Evolutionary conservation across 2,888 invertebrate genomes (phyloP), one percentile per base, ranked within the genome.

Genomic region (Zygothrica quintamaculata): DNA sequence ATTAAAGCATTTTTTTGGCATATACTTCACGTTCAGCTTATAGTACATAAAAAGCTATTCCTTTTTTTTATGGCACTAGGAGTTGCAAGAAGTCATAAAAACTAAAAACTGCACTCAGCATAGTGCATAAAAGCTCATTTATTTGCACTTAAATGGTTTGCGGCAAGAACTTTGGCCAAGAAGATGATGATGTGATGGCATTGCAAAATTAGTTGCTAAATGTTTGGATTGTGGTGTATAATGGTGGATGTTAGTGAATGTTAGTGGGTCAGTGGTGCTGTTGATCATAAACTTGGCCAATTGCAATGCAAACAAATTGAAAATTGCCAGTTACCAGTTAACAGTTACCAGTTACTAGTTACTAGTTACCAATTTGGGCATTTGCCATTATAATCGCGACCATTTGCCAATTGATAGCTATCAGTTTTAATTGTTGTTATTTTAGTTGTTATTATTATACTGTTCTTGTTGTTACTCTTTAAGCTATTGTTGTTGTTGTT

Each of bases 341-440:
- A 84, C 86, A 86, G 61, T 64, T 56, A 59, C 59, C 68, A 76
- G 68, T 75, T 60, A 51, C 60, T 57, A 59, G 55, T 37, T 67
- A 73, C 64, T 65, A 65, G 34, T 39, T 39, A 11, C 42, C 12
- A 48, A 39, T 34, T 53, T 36, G n/a, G n/a, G n/a, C n/a, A n/a
- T n/a, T n/a, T 58, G 84, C 86, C 86, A 86, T 80, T 86, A 80
- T 71, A 86, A 86, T 66, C 61, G 61, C 66, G 58, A 59, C 59
- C 68, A 76, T 72, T 75, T 60, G 55, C 60, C 59, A 59, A 58
- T 37, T 67, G 70, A 69, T 65, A 65, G 34, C 43, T 39, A 11
- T 46, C 12, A 48, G 44, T 34, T 53, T 36, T 48, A 44, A 47
- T 52, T 37, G 18, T 6, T 16, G 48, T 18, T 31, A 34, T n/a